Evolutionary conservation across 2,888 invertebrate species (phyloP).

Genomic region (Stenichneumon culpator): DNA sequence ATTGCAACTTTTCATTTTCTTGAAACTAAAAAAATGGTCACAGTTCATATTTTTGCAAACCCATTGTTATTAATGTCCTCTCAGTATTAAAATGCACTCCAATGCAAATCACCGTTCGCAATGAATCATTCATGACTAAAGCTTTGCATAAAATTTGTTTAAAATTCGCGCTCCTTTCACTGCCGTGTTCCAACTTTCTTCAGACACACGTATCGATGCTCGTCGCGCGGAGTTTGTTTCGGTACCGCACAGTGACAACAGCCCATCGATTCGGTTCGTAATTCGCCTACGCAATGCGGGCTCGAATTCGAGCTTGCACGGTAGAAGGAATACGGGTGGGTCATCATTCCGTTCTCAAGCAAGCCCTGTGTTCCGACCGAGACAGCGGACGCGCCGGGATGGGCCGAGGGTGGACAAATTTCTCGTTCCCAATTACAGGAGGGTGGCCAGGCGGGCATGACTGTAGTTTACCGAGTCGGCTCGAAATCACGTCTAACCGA

Average conservation of each 20-base stretch:
- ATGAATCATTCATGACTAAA: no score
- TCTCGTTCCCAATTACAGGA: conserved; percentile 67
- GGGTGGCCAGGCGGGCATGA: conserved; percentile 39
- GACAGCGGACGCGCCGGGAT: conserved; percentile 51
- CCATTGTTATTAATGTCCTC: no score
- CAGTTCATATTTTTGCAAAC: no score
- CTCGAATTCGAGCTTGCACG: conserved; percentile 52
- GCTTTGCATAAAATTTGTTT: no score
- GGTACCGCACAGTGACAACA: not conserved
- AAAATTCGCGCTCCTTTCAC: no score
- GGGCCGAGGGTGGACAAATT: conserved; percentile 40
- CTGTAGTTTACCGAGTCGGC: conserved; percentile 61
- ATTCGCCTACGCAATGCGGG: conserved; percentile 66
- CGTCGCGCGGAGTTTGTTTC: no score
- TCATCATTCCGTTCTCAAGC: conserved; percentile 62
- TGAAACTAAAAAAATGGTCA: no score
- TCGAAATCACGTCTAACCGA: conserved; percentile 66
- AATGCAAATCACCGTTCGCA: no score
- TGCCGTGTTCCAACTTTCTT: no score
- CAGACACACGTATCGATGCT: no score
- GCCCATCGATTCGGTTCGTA: conserved; percentile 42
- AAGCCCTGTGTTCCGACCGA: conserved; percentile 56
- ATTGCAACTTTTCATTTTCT: no score
- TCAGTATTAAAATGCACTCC: no score
- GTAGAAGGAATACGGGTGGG: conserved; percentile 64